A percentile compares a stretch with the other conserved stretches of the same genome.
These are phyloP conservation scores for Aplidium turbinatum DNA, from an alignment of 23 tunicate genomes.

Conservation along the genomic window DNA sequence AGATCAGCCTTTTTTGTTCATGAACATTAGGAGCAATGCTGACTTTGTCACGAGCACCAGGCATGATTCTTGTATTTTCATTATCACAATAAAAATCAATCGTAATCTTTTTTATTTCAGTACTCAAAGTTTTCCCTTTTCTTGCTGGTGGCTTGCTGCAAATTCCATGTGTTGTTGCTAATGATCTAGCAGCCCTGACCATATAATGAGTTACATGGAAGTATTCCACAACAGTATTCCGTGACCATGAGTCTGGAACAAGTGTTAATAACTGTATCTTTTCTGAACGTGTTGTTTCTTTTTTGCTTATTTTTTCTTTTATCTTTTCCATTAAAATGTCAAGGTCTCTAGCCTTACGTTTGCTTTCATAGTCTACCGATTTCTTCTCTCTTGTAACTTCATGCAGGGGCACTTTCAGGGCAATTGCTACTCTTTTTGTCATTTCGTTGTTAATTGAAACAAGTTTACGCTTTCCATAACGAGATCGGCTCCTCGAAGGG, in stretches of 20 bases:
- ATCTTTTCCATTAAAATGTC: no score
- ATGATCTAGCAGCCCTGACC: conserved; percentile 15
- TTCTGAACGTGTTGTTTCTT: no score
- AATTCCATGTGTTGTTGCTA: conserved; percentile 3
- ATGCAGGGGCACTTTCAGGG: conserved; percentile 12
- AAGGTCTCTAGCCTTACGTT: conserved; percentile 14
- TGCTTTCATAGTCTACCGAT: conserved; percentile 7
- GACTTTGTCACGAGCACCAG: conserved; percentile 29
- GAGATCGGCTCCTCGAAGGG: neutral
- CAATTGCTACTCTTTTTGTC: conserved; percentile 22
- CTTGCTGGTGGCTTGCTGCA: conserved; percentile 23
- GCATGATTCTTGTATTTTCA: conserved; percentile 27
- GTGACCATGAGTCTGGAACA: conserved; percentile 10
- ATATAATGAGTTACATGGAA: conserved; percentile 14
- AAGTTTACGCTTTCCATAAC: conserved; percentile 20
- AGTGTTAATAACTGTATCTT: conserved; percentile 11
- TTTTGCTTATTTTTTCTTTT: no score
- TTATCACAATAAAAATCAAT: conserved; percentile 17
- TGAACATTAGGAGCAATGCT: conserved; percentile 16
- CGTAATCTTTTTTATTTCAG: conserved; percentile 13
- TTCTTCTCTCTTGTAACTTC: neutral
- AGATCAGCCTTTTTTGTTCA: conserved; percentile 7
- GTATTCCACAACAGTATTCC: neutral
- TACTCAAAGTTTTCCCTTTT: conserved; percentile 8
- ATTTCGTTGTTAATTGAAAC: neutral